phyloP scores from a whole-genome alignment of 2,888 invertebrate genomes.

The Seira ritae region DNA sequence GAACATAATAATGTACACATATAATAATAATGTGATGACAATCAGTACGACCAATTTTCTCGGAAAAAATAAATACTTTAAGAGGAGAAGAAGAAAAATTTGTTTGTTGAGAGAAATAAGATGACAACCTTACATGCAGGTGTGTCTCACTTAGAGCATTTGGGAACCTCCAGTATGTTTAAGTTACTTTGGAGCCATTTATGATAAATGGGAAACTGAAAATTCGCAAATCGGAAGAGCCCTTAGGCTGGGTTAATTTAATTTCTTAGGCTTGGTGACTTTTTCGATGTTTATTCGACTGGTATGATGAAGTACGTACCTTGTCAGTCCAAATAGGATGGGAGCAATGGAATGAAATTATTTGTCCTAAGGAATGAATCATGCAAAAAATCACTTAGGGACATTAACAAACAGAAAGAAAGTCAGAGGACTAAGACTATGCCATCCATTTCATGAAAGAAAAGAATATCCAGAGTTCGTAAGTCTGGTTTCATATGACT shows the following conservation, averaged over 20 bases:
- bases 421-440: background rate
- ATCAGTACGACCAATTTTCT: slow-evolving; percentile 42
- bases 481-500: background rate
- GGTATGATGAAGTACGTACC: background rate
- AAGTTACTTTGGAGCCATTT: no score
- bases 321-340: background rate
- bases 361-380: slow-evolving; percentile 20
- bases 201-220: no score
- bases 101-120: no score
- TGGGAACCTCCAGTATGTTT: no score
- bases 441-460: no score
- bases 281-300: background rate
- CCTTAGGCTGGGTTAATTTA: no score
- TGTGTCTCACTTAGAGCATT: no score
- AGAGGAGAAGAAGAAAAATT: slow-evolving; percentile 12
- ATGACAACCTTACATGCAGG: no score
- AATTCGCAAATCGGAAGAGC: no score
- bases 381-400: slow-evolving; percentile 54
- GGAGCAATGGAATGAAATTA: background rate
- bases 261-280: background rate
- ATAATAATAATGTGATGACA: slow-evolving; percentile 55
- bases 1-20: slow-evolving; percentile 19
- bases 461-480: no score
- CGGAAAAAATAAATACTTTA: background rate
- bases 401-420: background rate